Conservation (phyloP, 2,888 invertebrate species). For the Hyles lineata region DNA sequence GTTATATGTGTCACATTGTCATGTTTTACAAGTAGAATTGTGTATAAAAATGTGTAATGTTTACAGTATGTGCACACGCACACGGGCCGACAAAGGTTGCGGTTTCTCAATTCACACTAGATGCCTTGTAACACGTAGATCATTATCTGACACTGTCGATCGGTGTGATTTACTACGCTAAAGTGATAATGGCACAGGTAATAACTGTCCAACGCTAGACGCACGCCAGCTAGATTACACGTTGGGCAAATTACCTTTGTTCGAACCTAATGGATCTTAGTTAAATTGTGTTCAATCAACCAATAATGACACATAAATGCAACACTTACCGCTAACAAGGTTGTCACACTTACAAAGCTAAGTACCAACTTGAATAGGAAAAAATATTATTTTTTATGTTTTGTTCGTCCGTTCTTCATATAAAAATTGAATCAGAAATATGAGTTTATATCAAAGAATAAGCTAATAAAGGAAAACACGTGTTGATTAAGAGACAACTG, state of each 20-base stretch:
- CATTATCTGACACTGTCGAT: constrained; percentile 73
- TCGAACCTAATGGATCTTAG: constrained; percentile 48
- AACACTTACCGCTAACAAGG: constrained; percentile 45
- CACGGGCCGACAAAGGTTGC: constrained; percentile 56
- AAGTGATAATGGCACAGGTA: constrained; percentile 73
- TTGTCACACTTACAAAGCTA: constrained; percentile 43
- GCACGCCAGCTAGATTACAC: constrained; percentile 48
- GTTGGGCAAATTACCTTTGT: constrained; percentile 63
- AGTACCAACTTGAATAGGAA: not conserved
- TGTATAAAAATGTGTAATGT: constrained; percentile 19
- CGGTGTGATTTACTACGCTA: constrained; percentile 73
- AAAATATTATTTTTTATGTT: not conserved
- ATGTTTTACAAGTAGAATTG: not conserved
- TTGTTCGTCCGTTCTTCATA: not conserved
- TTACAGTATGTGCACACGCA: constrained; percentile 35
- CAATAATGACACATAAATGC: constrained; percentile 51
- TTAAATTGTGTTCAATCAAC: constrained; percentile 54
- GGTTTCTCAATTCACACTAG: constrained; percentile 71
- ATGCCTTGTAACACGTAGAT: constrained; percentile 64
- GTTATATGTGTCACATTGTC: not conserved
- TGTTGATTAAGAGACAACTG: not conserved
- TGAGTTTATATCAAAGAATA: not conserved
- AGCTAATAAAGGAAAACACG: not conserved
- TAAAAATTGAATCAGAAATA: not conserved
- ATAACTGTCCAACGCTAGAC: constrained; percentile 58